A percentile compares a stretch with the other conserved stretches of the same genome.
Conservation (phyloP, 2,113 vertebrate genomes). For the Xenopus borealis region DNA sequence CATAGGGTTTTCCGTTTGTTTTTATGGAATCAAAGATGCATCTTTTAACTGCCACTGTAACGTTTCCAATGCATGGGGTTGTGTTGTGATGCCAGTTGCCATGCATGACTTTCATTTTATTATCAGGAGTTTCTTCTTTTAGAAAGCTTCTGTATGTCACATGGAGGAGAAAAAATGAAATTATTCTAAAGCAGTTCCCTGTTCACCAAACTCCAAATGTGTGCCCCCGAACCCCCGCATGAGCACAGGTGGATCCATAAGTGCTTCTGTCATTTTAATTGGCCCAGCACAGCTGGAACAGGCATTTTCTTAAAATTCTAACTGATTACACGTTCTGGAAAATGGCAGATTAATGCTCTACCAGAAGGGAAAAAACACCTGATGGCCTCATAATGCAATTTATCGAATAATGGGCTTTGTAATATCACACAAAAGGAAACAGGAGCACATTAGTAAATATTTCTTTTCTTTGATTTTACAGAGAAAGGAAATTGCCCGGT, state of each 20-base stretch:
- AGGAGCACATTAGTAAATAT: background rate
- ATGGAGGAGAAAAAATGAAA: no score
- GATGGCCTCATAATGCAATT: background rate
- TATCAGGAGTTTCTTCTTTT: no score
- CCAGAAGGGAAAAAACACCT: background rate
- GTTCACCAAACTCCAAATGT: no score
- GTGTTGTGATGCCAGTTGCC: no score
- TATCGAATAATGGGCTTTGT: background rate
- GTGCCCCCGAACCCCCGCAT: background rate
- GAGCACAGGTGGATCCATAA: background rate
- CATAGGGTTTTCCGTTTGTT: no score
- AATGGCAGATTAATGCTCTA: background rate
- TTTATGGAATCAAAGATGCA: no score
- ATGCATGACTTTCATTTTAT: no score
- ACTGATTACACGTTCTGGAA: background rate
- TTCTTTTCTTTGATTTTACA: slow-evolving; percentile 1
- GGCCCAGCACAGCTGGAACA: background rate
- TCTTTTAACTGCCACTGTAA: no score
- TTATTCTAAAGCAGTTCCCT: no score
- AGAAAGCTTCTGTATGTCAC: no score
- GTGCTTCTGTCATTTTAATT: background rate
- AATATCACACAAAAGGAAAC: slow-evolving; percentile 4
- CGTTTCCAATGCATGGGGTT: no score
- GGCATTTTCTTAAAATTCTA: background rate
- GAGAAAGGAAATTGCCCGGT: background rate